Evolutionary conservation across 2,797 vertebrate species (phyloP), one percentile per base, ranked within the genome.

Genomic region (Microctenopoma stevenorrisi): DNA sequence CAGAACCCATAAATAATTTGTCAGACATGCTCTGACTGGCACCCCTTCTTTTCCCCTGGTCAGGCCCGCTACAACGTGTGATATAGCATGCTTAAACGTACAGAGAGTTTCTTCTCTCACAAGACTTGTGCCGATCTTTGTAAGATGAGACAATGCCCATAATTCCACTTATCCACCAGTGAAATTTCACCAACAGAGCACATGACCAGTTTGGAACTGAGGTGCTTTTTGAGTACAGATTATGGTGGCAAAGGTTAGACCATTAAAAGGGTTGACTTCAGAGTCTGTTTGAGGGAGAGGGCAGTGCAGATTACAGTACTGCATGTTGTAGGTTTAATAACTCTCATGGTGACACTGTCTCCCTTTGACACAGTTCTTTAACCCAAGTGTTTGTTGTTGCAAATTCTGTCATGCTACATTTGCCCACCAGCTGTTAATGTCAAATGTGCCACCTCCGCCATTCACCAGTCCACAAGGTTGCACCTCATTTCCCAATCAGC

Each of bases 111-210:
- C 5, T 25, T 38, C 55, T 35, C 44, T 67, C 38, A 43, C 48
- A 47, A 50, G 55, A 51, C 46, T 70, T 71, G 44, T 68, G 76
- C 50, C 82, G 79, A 84, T 72, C 82, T 80, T 72, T 85, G 51
- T 58, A 70, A 42, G 44, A 26, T 25, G 12, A 16, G 14, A 16
- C 48, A 38, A 71, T 76, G 64, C 77, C 83, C 81, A 22, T 22
- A 22, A 22, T 22, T 22, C 22, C 22, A 28, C n/a, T 72, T 44
- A 35, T 18, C 46, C 74, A 67, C 40, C 51, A 30, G 52, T 49
- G 40, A 49, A 56, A 74, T 74, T 65, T 64, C 50, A 43, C 59
- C 63, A 52, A 55, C 33, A 68, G 54, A 62, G 37, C 65, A 47
- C 30, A 60, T 2, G 37, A 70, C 73, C 79, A 68, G 58, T 60